These are phyloP conservation scores for Stomatorhinus ivindoensis DNA, from an alignment of 2,113 vertebrate genomes.

Conservation along the genomic window DNA sequence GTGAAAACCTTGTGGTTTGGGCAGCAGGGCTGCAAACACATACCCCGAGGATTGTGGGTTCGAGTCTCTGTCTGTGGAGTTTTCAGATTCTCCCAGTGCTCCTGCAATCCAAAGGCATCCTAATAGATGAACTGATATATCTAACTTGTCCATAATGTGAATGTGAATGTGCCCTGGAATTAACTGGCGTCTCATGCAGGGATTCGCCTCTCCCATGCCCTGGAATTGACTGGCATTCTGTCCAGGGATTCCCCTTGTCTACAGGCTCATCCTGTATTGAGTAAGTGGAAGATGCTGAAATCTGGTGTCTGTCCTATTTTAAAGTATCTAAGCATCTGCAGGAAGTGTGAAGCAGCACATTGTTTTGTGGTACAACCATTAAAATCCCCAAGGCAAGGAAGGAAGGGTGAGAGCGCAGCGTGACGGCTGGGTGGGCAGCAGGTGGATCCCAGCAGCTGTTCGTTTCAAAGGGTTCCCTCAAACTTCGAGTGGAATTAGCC, in stretches of 20 bases:
- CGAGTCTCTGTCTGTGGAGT: neutral
- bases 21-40: neutral
- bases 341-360: neutral
- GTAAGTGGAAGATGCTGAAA: neutral
- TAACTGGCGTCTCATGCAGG: neutral
- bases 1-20: slow-evolving; percentile 75
- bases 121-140: neutral
- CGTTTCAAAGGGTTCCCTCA: slow-evolving; percentile 72
- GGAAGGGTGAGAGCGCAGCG: slow-evolving; percentile 64
- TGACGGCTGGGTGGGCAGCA: slow-evolving; percentile 64
- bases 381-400: slow-evolving; percentile 50
- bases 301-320: neutral
- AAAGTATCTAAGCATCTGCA: neutral
- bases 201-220: too few species aligned
- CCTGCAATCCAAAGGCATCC: neutral
- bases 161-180: neutral
- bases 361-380: slow-evolving; percentile 44
- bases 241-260: neutral
- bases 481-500: slow-evolving; percentile 85
- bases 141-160: neutral
- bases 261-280: neutral
- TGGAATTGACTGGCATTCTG: too few species aligned
- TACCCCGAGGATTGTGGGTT: neutral
- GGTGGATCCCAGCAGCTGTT: slow-evolving; percentile 71
- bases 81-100: neutral